These are phyloP conservation scores for Notothenia rossii DNA, from an alignment of 2,113 vertebrate species.

Conservation along the genomic window DNA sequence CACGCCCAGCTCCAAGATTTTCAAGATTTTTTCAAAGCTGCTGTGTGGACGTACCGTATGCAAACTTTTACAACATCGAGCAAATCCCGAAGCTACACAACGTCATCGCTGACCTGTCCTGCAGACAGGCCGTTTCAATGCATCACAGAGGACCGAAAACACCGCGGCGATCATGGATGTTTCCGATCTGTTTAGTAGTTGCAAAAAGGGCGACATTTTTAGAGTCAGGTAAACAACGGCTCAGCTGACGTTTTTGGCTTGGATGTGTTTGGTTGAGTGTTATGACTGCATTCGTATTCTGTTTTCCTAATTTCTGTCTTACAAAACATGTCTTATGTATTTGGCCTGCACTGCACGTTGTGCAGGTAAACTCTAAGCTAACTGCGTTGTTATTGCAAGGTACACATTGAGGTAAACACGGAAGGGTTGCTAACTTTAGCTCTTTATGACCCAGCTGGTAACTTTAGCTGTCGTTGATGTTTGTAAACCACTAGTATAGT, in stretches of 20 bases:
- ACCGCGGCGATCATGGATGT: constrained; percentile 89
- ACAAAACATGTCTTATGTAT: neutral
- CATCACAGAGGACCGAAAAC: constrained; percentile 79
- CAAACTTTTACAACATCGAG: constrained; percentile 1
- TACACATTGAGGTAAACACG: constrained; percentile 3
- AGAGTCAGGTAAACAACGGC: constrained; percentile 89
- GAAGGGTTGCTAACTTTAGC: constrained; percentile 44
- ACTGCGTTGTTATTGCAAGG: neutral
- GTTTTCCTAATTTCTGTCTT: too few relatives aligned
- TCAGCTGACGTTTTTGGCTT: neutral
- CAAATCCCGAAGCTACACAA: neutral
- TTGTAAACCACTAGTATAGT: neutral
- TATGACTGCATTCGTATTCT: neutral
- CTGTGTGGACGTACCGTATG: too few relatives aligned
- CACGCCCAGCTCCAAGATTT: too few relatives aligned
- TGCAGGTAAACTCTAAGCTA: neutral
- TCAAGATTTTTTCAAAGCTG: too few relatives aligned
- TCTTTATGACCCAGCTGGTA: constrained; percentile 19
- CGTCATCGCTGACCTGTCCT: constrained; percentile 66
- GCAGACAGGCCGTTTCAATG: constrained; percentile 84
- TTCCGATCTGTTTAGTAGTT: constrained; percentile 94
- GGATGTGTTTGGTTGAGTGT: neutral
- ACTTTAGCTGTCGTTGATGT: constrained; percentile 11
- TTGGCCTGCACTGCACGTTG: neutral
- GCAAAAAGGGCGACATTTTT: constrained; percentile 94